A percentile compares a stretch with the other conserved stretches of the same genome.
Conservation (phyloP, 2,113 vertebrate species). For the Nanorana parkeri region DNA sequence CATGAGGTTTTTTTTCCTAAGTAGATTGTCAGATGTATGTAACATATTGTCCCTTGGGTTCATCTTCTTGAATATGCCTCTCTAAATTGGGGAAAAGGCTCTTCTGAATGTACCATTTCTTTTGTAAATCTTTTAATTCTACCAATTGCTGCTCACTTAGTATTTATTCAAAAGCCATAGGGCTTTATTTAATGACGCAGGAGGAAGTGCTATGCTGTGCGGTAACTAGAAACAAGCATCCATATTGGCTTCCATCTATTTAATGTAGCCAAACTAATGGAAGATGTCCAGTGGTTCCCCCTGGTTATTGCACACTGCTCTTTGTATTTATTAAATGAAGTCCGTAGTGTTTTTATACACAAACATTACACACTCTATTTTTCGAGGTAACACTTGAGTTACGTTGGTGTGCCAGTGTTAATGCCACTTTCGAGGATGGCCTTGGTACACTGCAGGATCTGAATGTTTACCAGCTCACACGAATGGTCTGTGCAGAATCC, state of each 20-base stretch:
- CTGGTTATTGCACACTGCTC: no score
- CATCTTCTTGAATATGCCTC: no score
- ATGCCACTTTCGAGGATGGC: background rate
- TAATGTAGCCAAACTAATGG: no score
- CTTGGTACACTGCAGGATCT: conserved; percentile 48
- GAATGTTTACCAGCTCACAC: background rate
- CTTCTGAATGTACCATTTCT: background rate
- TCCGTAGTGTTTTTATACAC: background rate
- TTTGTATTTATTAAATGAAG: background rate
- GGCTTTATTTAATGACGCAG: background rate
- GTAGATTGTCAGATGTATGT: no score
- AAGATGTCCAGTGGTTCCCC: no score
- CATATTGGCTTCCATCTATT: no score
- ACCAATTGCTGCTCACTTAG: background rate
- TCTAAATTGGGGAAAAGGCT: no score
- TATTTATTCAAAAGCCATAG: conserved; percentile 13
- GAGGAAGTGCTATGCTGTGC: no score
- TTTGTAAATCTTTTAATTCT: background rate
- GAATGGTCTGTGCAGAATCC: background rate
- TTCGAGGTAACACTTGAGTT: background rate
- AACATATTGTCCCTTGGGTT: no score
- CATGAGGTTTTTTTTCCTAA: background rate
- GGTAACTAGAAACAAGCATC: no score
- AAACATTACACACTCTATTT: background rate
- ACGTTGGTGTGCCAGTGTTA: background rate